Evolutionary conservation across 2,797 vertebrate species (phyloP).

Genomic region (Eospalax fontanierii): DNA sequence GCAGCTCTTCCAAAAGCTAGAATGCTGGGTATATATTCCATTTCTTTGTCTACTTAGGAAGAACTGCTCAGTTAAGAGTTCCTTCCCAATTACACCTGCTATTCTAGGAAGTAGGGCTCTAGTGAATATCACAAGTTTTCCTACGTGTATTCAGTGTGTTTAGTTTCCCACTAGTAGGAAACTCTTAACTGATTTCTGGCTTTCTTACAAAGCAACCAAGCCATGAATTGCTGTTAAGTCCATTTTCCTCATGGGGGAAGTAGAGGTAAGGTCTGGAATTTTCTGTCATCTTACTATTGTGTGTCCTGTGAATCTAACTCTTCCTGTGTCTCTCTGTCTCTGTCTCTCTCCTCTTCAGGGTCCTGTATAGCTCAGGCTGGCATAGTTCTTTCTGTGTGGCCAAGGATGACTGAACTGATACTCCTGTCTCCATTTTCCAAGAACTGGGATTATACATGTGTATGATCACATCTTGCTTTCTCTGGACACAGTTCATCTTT

Average conservation of each 20-base stretch:
- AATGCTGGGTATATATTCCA: not conserved
- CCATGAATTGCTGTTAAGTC: not conserved
- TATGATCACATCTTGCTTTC: too few relatives aligned
- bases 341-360: not conserved
- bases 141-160: not conserved
- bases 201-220: constrained; percentile 9
- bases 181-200: not conserved
- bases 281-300: constrained; percentile 27
- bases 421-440: too few relatives aligned
- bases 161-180: not conserved
- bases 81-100: not conserved
- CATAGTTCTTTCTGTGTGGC: too few relatives aligned
- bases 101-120: not conserved
- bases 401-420: too few relatives aligned
- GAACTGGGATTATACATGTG: too few relatives aligned
- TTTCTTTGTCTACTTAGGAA: not conserved
- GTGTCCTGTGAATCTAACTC: not conserved
- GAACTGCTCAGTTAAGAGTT: not conserved
- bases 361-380: too few relatives aligned
- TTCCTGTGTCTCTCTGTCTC: not conserved
- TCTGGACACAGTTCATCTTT: too few relatives aligned
- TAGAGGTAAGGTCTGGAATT: not conserved
- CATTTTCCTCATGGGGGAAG: not conserved
- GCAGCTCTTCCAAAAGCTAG: not conserved
- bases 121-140: not conserved